A percentile compares a stretch with the other conserved stretches of the same genome.
Evolutionary conservation across 2,113 vertebrate species (phyloP).

Genomic region (Limanda limanda): DNA sequence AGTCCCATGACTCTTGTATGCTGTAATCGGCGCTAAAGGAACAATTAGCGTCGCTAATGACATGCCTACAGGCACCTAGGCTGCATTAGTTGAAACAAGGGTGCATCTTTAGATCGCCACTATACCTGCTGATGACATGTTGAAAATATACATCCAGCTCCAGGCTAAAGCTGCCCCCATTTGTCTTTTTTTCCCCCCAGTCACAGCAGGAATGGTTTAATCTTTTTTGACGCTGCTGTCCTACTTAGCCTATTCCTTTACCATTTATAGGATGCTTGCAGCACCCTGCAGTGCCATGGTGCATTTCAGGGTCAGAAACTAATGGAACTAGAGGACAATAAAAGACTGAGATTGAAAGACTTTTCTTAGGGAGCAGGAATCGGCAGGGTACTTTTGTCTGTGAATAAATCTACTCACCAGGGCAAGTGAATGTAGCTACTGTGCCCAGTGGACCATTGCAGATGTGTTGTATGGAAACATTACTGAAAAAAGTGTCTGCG

Average conservation of each 20-base stretch:
- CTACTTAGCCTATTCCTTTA: slow-evolving; percentile 58
- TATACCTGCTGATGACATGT: slow-evolving; percentile 15
- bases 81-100: slow-evolving; percentile 35
- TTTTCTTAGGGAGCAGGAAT: too few relatives aligned
- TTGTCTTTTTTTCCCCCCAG: slow-evolving; percentile 48
- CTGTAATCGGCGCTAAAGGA: background rate
- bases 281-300: slow-evolving; percentile 17
- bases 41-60: background rate
- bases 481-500: too few relatives aligned
- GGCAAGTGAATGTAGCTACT: too few relatives aligned
- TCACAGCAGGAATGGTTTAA: slow-evolving; percentile 47
- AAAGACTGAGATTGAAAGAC: too few relatives aligned
- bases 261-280: slow-evolving; percentile 41
- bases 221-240: slow-evolving; percentile 65
- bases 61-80: background rate
- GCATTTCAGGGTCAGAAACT: slow-evolving; percentile 10
- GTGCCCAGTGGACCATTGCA: too few relatives aligned
- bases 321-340: background rate
- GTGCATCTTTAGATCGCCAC: slow-evolving; percentile 1
- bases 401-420: too few relatives aligned
- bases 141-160: slow-evolving; percentile 36
- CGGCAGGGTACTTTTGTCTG: too few relatives aligned
- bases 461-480: background rate
- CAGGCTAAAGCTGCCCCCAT: slow-evolving; percentile 59
- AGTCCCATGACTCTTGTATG: background rate